A percentile compares a stretch with the other conserved stretches of the same genome.
These are phyloP conservation scores for Arctia plantaginis DNA, from an alignment of 2,888 invertebrate species.

Conservation along the genomic window DNA sequence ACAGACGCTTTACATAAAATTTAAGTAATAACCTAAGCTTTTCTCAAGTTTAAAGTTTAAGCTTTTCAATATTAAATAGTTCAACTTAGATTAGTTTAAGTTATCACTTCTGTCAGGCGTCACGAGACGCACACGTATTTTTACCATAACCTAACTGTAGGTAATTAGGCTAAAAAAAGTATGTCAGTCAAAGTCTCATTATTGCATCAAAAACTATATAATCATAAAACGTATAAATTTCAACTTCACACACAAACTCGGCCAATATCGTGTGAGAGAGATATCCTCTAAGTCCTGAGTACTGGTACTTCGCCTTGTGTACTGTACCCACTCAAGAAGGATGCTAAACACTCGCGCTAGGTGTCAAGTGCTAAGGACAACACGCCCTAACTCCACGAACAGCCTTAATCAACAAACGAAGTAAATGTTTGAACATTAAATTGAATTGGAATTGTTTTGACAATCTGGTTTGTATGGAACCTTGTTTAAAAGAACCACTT, in stretches of 20 bases:
- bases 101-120: no score
- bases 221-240: background rate
- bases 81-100: no score
- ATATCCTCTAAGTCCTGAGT: background rate
- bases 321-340: slow-evolving; percentile 20
- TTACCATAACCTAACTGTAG: no score
- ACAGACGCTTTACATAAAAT: no score
- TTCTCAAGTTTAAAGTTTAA: no score
- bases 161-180: no score
- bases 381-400: slow-evolving; percentile 31
- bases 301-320: slow-evolving; percentile 11
- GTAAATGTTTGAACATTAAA: slow-evolving; percentile 50
- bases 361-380: slow-evolving; percentile 34
- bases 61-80: no score
- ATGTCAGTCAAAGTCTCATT: no score
- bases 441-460: slow-evolving; percentile 47
- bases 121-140: no score
- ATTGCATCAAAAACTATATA: no score
- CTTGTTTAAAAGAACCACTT: background rate
- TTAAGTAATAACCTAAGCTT: no score
- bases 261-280: slow-evolving; percentile 6
- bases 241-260: background rate
- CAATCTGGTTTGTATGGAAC: slow-evolving; percentile 20
- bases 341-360: slow-evolving; percentile 35
- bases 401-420: slow-evolving; percentile 36